phyloP scores from a whole-genome alignment of 2,113 vertebrate genomes.

The Buteo buteo region DNA sequence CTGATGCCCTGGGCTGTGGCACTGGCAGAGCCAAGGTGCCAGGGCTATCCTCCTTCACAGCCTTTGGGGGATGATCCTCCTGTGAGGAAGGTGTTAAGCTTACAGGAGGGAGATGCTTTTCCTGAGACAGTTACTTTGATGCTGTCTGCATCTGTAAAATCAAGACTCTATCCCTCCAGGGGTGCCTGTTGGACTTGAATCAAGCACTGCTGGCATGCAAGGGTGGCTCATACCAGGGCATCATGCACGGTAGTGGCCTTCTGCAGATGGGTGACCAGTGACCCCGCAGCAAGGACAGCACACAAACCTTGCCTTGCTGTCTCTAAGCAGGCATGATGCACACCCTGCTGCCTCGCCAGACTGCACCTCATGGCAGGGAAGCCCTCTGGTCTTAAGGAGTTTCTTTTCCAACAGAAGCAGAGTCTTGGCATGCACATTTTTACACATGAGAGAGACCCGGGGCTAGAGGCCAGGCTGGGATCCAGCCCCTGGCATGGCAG shows the following conservation, averaged over 20 bases:
- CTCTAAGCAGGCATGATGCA: not conserved
- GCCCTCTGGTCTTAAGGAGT: not conserved
- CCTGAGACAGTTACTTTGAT: not conserved
- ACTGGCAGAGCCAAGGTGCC: not conserved
- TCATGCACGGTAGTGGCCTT: not conserved
- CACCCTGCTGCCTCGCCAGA: not conserved
- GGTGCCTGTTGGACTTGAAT: not conserved
- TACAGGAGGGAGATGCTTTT: not conserved
- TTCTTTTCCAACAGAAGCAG: not conserved
- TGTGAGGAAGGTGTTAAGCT: not conserved
- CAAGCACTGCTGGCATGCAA: not conserved
- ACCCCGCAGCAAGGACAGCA: not conserved
- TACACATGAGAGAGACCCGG: not conserved
- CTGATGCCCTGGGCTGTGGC: not conserved
- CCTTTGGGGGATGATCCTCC: not conserved
- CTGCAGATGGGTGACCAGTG: not conserved
- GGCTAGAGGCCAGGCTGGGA: not conserved
- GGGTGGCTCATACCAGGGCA: rapidly evolving
- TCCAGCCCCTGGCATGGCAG: not conserved
- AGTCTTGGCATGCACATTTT: rapidly evolving
- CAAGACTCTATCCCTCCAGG: not conserved
- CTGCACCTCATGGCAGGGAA: not conserved
- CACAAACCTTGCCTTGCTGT: not conserved
- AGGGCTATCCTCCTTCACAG: not conserved
- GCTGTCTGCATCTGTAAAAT: not conserved